Evolutionary conservation across 2,113 vertebrate species (phyloP).

Genomic region (Leptosomus discolor): DNA sequence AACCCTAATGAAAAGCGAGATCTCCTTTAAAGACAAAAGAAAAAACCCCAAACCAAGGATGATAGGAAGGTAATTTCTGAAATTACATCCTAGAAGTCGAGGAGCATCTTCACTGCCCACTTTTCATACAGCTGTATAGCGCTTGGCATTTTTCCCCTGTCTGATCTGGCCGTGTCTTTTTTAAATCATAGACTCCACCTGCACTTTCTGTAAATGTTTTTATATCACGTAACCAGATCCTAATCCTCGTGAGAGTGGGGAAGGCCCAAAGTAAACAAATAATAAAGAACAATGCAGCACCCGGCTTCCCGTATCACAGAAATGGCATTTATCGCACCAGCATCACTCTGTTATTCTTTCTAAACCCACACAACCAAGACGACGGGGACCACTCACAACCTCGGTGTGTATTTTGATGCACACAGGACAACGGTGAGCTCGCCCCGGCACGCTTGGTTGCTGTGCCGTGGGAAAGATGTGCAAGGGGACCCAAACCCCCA

Average conservation of each 20-base stretch:
- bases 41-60: not conserved
- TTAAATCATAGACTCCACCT: not conserved
- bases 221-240: not conserved
- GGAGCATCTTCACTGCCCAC: not conserved
- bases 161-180: not conserved
- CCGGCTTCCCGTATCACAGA: not conserved
- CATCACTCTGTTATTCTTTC: not conserved
- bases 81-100: not conserved
- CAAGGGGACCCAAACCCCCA: fast-evolving
- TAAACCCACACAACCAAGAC: not conserved
- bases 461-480: fast-evolving
- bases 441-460: fast-evolving
- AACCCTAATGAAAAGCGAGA: not conserved
- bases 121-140: not conserved
- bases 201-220: not conserved
- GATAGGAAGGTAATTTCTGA: not conserved
- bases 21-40: not conserved
- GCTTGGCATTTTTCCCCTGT: fast-evolving
- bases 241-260: fast-evolving
- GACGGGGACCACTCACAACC: fast-evolving
- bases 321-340: not conserved
- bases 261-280: not conserved
- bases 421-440: not conserved
- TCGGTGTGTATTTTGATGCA: fast-evolving
- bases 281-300: not conserved